These are phyloP conservation scores for Volucella inanis DNA, from an alignment of 2,888 invertebrate genomes.

Conservation along the genomic window DNA sequence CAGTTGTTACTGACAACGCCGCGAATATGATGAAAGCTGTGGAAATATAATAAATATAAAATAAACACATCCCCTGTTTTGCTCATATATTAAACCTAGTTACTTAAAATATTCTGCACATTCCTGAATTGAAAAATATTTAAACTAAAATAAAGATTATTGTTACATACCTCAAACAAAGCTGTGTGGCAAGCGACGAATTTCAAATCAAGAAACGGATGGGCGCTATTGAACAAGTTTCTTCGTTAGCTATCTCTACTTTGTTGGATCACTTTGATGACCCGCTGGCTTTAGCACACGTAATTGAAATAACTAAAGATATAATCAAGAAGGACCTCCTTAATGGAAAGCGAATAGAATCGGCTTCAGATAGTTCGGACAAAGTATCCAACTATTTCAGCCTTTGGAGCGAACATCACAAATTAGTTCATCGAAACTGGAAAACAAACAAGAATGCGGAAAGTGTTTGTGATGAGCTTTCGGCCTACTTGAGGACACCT, in stretches of 20 bases:
- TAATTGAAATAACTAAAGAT: not conserved
- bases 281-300: not conserved
- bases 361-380: slow-evolving; percentile 40
- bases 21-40: too few species aligned
- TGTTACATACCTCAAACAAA: slow-evolving; percentile 36
- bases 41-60: slow-evolving; percentile 59
- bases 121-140: slow-evolving; percentile 18
- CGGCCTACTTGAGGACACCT: slow-evolving; percentile 58
- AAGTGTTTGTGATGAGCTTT: slow-evolving; percentile 62
- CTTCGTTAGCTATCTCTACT: not conserved
- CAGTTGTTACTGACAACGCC: slow-evolving; percentile 65
- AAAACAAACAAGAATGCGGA: slow-evolving; percentile 46
- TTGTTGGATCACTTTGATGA: not conserved
- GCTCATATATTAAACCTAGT: slow-evolving; percentile 34
- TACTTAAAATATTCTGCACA: slow-evolving; percentile 33
- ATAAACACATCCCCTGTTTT: slow-evolving; percentile 41
- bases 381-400: too few species aligned
- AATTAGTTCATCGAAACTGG: slow-evolving; percentile 35
- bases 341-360: not conserved
- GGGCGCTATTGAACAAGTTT: not conserved
- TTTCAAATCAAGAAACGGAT: not conserved
- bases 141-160: slow-evolving; percentile 3
- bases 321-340: not conserved
- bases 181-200: too few species aligned
- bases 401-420: slow-evolving; percentile 52